Evolutionary conservation across 2,888 invertebrate species (phyloP).

Genomic region (Melangyna quadrimaculata): DNA sequence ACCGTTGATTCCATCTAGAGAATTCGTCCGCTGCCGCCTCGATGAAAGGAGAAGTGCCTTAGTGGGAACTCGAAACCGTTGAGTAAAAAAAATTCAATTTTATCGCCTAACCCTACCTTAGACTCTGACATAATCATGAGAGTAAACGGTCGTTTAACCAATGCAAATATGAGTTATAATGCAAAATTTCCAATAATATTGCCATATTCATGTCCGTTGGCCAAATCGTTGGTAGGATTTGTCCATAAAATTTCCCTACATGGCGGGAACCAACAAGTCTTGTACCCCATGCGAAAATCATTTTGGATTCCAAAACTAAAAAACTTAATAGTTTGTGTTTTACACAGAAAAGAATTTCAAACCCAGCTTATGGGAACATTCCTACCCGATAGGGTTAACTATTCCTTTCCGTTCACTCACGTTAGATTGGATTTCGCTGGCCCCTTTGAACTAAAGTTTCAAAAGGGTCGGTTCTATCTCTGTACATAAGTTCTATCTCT

Average conservation of each 20-base stretch:
- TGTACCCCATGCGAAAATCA: neutral
- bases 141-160: neutral
- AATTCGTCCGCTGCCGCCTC: too few species aligned
- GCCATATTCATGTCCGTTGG: neutral
- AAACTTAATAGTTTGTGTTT: conserved; percentile 23
- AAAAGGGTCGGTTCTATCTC: too few species aligned
- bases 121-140: neutral
- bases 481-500: too few species aligned
- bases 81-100: neutral
- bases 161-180: neutral
- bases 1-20: too few species aligned
- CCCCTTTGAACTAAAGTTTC: too few species aligned
- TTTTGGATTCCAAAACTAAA: conserved; percentile 40
- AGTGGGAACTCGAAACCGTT: neutral
- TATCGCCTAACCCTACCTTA: neutral
- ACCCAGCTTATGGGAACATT: conserved; percentile 49
- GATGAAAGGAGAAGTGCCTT: too few species aligned
- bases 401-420: conserved; percentile 43
- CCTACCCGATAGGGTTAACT: conserved; percentile 43
- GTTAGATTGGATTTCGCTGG: conserved; percentile 53
- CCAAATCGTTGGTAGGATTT: neutral
- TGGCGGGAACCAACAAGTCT: neutral
- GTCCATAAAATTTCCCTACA: neutral
- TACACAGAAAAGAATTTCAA: conserved; percentile 17
- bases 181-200: conserved; percentile 2